Conservation (phyloP, 2,888 invertebrate species). For the Pterostichus madidus region DNA sequence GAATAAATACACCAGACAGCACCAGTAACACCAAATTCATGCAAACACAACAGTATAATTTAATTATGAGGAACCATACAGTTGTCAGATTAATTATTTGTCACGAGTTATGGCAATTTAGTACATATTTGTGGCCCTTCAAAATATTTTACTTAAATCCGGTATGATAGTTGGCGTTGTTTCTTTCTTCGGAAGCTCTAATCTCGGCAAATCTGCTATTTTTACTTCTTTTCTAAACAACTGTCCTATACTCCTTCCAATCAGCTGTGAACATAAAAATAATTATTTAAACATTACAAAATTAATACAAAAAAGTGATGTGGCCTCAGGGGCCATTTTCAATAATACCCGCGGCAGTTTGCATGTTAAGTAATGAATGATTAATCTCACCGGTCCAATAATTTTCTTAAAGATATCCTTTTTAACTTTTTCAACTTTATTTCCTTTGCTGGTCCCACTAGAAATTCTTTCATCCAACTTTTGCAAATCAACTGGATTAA, state of each 20-base stretch:
- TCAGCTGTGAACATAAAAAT: conserved; percentile 80
- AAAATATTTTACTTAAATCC: conserved; percentile 74
- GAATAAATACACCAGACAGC: conserved; percentile 62
- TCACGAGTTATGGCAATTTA: conserved; percentile 48
- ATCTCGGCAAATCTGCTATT: conserved; percentile 90
- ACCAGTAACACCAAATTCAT: conserved; percentile 64
- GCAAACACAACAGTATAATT: conserved; percentile 64
- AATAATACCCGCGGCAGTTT: too few relatives aligned
- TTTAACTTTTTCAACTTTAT: conserved; percentile 92
- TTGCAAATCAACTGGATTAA: conserved; percentile 88
- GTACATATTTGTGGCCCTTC: conserved; percentile 21
- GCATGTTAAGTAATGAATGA: neutral
- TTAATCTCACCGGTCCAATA: conserved; percentile 84
- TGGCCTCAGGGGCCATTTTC: too few relatives aligned
- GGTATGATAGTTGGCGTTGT: conserved; percentile 74
- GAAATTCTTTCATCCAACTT: conserved; percentile 92
- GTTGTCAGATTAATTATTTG: conserved; percentile 45
- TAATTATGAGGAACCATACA: conserved; percentile 58
- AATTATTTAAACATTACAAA: conserved; percentile 2
- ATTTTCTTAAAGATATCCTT: conserved; percentile 95
- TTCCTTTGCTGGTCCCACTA: conserved; percentile 83
- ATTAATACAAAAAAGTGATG: too few relatives aligned
- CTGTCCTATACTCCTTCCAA: conserved; percentile 92
- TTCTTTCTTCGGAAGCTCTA: conserved; percentile 78
- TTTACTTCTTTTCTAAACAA: conserved; percentile 92